These are phyloP conservation scores for Notamacropus eugenii DNA, from an alignment of 2,797 vertebrate genomes.

Conservation along the genomic window DNA sequence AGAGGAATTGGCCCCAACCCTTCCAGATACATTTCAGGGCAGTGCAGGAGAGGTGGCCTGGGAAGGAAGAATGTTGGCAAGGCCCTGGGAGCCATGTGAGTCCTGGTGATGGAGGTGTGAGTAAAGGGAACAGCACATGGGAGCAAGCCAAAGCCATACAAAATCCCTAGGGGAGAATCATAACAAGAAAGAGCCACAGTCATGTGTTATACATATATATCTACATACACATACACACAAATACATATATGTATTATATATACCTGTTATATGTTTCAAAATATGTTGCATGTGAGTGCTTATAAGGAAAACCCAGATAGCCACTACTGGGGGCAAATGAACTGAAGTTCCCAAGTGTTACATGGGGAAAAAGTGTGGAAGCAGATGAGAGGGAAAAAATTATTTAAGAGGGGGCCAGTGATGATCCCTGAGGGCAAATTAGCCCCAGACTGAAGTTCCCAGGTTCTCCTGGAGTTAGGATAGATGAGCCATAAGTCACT, in stretches of 20 bases:
- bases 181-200: neutral
- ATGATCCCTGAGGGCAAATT: neutral
- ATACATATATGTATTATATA: too few species aligned
- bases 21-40: neutral
- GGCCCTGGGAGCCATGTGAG: neutral
- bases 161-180: neutral
- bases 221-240: too few species aligned
- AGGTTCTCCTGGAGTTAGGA: neutral
- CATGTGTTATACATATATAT: too few species aligned
- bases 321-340: neutral
- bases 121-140: neutral
- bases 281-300: neutral
- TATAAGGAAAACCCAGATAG: neutral
- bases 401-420: neutral
- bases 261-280: neutral
- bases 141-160: neutral
- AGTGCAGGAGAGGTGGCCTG: neutral
- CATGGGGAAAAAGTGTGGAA: neutral
- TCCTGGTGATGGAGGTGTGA: neutral
- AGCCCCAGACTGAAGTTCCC: neutral
- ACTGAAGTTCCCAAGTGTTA: neutral
- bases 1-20: neutral
- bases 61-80: neutral
- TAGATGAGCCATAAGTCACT: neutral
- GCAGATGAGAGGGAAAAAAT: neutral